A percentile compares a stretch with the other conserved stretches of the same genome.
Evolutionary conservation across 2,888 invertebrate genomes (phyloP).

Genomic region (Polietes domitor): DNA sequence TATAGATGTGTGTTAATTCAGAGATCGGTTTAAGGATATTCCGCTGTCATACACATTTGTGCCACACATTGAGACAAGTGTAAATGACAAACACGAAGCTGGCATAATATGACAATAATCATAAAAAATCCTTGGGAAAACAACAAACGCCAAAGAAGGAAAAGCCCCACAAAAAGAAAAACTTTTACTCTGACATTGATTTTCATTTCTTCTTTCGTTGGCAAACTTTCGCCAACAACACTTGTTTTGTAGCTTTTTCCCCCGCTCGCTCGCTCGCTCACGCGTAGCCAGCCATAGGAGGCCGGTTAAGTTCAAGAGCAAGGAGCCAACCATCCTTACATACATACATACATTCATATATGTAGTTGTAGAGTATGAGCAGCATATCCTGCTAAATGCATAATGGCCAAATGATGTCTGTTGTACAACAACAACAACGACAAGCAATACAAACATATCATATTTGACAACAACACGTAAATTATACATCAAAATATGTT

Average conservation of each 20-base stretch:
- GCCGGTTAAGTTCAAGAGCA: too few relatives aligned
- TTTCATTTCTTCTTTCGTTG: constrained; percentile 14
- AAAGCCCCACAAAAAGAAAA: constrained; percentile 3
- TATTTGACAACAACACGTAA: constrained; percentile 50
- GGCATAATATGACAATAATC: constrained; percentile 39
- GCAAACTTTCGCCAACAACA: background rate
- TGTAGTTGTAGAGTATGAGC: too few relatives aligned
- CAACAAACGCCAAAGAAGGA: background rate
- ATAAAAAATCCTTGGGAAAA: constrained; percentile 2
- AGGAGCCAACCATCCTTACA: too few relatives aligned
- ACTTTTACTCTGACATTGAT: constrained; percentile 42
- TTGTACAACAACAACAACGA: background rate
- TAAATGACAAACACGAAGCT: constrained; percentile 37
- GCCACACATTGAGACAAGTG: constrained; percentile 37
- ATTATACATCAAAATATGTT: constrained; percentile 37
- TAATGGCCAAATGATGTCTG: constrained; percentile 30
- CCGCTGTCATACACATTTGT: constrained; percentile 30
- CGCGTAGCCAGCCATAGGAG: too few relatives aligned
- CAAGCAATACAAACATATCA: constrained; percentile 15
- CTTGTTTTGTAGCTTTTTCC: too few relatives aligned
- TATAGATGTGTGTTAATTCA: too few relatives aligned
- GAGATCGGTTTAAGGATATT: background rate
- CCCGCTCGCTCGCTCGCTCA: too few relatives aligned
- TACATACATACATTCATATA: too few relatives aligned
- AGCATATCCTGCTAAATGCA: background rate